These are phyloP conservation scores for Tyto alba DNA, from an alignment of 2,113 vertebrate species.

Conservation along the genomic window DNA sequence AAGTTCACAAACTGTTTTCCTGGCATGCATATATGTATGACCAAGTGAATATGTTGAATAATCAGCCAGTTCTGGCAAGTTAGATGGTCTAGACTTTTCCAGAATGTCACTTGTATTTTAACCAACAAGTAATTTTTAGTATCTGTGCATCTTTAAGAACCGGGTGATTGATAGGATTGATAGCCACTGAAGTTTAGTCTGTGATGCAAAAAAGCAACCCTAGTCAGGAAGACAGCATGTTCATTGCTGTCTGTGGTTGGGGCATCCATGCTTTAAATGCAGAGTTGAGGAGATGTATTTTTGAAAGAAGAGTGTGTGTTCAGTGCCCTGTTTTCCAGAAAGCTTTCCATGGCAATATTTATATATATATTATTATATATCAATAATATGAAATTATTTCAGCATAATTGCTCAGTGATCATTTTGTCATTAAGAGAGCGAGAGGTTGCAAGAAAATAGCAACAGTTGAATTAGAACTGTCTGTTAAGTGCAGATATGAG, in stretches of 20 bases:
- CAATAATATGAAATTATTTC: not conserved
- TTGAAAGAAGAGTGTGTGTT: not conserved
- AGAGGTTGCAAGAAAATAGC: not conserved
- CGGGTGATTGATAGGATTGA: not conserved
- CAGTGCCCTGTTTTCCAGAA: not conserved
- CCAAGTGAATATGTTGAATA: not conserved
- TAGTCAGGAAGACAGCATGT: not conserved
- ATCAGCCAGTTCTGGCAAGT: not conserved
- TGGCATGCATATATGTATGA: not conserved
- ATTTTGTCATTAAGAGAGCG: not conserved
- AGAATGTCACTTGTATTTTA: not conserved
- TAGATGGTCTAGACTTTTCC: not conserved
- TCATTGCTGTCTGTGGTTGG: not conserved
- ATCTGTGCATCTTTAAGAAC: not conserved
- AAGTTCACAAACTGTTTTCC: not conserved
- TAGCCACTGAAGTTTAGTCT: not conserved
- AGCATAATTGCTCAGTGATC: not conserved
- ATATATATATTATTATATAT: not conserved
- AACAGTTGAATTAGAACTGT: not conserved
- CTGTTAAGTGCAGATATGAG: not conserved
- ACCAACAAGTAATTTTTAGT: not conserved
- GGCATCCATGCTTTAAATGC: not conserved
- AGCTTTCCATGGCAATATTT: not conserved
- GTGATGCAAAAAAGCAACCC: not conserved
- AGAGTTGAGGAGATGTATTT: not conserved